Base-by-base conservation (phyloP, 1,140 invertebrate species). In the Eciton burchellii region DNA sequence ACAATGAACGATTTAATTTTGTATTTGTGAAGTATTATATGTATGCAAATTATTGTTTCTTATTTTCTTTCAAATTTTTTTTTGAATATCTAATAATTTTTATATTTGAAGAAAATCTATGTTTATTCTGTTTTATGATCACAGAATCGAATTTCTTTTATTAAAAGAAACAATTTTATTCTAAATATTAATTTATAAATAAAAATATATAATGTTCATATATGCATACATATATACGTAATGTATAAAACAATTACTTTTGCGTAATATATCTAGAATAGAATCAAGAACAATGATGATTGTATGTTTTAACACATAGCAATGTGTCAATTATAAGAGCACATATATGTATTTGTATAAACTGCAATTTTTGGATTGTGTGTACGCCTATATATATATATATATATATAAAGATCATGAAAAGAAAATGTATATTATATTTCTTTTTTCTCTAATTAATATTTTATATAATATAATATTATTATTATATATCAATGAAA, bases 241-340 rank as follows among this genome's bases (percentile, higher is more conserved):
- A 35, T 35, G 35, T 35, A 35, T 24, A 73, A 5, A 73, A 19
- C 24, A 24, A 12, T 73, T 35, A 9, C 21, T 71, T 72, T 57
- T 57, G 24, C 6, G 11, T 54, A 5, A 45, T 9, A 41, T 16
- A 12, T 54, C 14, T 54, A 19, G 12, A 65, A 21, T 65, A 16
- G 16, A 76, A 4, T 41, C 21, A 35, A 62, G 1, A 35, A 6
- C 41, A 49, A 65, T 11, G 24, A 76, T 54, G 19, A 41, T 41
- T 76, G 19, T 63, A 65, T 65, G 29, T 63, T 65, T 14, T 74
- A 76, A 29, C 24, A 76, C 21, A n/a, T 54, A 65, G 47, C 29
- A 19, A 24, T 76, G 60, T 65, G 60, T 76, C 73, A 76, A 76
- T 76, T 76, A 76, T 29, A 76, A 52, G 3, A 65, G n/a, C 47